A percentile compares a stretch with the other conserved stretches of the same genome.
phyloP scores from a whole-genome alignment of 2,797 vertebrate species.

The Oreonectes daqikongensis region DNA sequence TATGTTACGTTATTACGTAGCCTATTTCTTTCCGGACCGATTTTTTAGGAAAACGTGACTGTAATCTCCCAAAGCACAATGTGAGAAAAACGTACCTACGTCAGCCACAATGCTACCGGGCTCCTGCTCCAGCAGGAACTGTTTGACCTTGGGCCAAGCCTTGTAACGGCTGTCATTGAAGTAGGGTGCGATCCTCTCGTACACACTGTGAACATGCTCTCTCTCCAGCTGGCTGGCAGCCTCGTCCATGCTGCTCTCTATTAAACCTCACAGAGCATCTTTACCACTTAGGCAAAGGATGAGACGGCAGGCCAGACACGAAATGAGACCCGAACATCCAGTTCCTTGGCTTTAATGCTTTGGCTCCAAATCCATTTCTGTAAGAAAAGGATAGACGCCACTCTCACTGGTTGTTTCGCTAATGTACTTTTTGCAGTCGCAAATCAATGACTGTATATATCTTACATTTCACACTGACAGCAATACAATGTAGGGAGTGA shows the following conservation, averaged over 20 bases:
- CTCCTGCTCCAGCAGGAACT: constrained; percentile 81
- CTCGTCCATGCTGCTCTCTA: constrained; percentile 76
- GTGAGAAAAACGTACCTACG: constrained; percentile 45
- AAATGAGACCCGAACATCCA: background rate
- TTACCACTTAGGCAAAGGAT: constrained; percentile 55
- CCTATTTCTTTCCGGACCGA: too few relatives aligned
- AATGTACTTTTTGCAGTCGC: background rate
- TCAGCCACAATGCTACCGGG: constrained; percentile 79
- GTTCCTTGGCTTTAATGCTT: background rate
- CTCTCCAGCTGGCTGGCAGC: constrained; percentile 79
- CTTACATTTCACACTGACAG: too few relatives aligned
- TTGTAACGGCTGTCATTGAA: constrained; percentile 80
- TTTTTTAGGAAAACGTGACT: background rate
- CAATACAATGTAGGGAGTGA: too few relatives aligned
- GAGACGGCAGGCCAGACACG: constrained; percentile 16
- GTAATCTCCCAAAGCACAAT: background rate
- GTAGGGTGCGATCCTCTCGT: constrained; percentile 82
- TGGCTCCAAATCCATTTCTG: constrained; percentile 10
- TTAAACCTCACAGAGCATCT: constrained; percentile 62
- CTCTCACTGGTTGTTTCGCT: constrained; percentile 23
- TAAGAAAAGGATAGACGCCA: background rate
- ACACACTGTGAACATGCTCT: constrained; percentile 77
- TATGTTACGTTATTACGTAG: too few relatives aligned
- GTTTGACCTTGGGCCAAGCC: constrained; percentile 80
- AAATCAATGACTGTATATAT: background rate